These are phyloP conservation scores for Rhagonycha fulva DNA, from an alignment of 2,888 invertebrate genomes.

Conservation along the genomic window DNA sequence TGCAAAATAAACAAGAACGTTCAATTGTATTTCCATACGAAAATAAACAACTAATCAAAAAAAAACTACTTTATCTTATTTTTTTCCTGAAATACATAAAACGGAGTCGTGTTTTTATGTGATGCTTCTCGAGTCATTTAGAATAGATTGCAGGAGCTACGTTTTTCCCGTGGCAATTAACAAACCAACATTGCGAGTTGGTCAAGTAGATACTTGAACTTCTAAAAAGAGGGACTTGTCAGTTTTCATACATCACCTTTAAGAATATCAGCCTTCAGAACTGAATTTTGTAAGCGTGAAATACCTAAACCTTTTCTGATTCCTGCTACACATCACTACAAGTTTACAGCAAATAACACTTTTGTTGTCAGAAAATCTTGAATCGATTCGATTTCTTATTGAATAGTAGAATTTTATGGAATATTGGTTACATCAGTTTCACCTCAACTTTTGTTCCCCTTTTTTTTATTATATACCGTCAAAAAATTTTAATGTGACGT, in stretches of 20 bases:
- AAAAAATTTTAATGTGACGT: neutral
- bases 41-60: neutral
- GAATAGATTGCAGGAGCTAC: neutral
- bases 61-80: neutral
- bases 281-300: conserved; percentile 27
- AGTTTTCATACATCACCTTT: conserved; percentile 20
- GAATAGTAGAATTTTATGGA: conserved; percentile 31
- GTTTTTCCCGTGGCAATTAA: conserved; percentile 5
- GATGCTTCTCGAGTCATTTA: neutral
- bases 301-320: conserved; percentile 30
- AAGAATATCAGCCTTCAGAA: conserved; percentile 17
- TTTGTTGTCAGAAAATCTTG: conserved; percentile 31
- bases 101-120: neutral
- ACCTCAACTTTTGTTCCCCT: conserved; percentile 13
- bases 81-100: neutral
- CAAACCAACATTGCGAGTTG: neutral
- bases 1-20: neutral
- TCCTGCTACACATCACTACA: conserved; percentile 31
- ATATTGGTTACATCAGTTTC: conserved; percentile 29
- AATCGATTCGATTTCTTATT: conserved; percentile 30
- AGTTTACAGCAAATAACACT: conserved; percentile 32
- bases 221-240: conserved; percentile 5
- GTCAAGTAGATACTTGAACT: neutral
- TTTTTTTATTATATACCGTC: neutral
- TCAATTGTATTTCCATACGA: neutral